phyloP scores from a whole-genome alignment of 2,113 vertebrate genomes.

The Serilophus lunatus region DNA sequence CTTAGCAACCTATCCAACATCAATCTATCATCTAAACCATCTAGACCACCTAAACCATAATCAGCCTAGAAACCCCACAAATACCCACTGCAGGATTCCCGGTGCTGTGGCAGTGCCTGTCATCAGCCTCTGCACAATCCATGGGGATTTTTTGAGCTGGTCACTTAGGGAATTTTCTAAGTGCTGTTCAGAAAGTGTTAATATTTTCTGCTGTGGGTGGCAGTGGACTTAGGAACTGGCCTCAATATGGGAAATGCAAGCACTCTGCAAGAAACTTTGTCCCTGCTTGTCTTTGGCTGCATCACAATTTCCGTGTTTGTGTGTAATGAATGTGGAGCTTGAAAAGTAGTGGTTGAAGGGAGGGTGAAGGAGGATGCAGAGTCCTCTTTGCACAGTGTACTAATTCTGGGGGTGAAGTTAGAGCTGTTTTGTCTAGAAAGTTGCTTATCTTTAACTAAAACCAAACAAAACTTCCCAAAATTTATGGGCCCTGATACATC shows the following conservation, averaged over 20 bases:
- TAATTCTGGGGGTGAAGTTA: background rate
- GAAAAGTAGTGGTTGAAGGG: background rate
- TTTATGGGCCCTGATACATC: no score
- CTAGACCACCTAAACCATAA: no score
- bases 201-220: background rate
- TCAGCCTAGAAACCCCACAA: background rate
- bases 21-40: no score
- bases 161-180: background rate
- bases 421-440: background rate
- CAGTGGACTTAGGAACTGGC: background rate
- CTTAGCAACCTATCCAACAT: no score
- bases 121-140: background rate
- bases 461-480: background rate
- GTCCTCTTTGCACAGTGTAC: background rate
- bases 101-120: background rate
- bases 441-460: background rate
- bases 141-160: background rate
- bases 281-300: background rate
- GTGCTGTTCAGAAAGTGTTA: background rate
- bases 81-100: background rate
- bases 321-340: background rate
- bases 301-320: background rate
- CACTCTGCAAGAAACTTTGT: background rate
- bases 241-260: background rate
- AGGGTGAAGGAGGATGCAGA: background rate